Conservation (phyloP, 2,113 vertebrate species). For the Megaceryle maxima region DNA sequence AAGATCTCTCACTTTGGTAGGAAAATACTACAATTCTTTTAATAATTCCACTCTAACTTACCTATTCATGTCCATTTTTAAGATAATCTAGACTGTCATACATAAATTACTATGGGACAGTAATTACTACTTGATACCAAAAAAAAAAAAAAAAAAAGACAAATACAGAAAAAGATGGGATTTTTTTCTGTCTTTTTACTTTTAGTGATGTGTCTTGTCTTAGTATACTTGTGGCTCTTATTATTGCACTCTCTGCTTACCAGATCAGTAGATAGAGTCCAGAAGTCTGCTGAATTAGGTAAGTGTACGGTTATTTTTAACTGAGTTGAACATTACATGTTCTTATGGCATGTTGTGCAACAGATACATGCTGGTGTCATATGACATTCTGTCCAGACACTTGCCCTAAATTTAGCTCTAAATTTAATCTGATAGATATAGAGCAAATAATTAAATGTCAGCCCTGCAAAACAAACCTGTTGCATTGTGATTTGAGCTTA, state of each 20-base stretch:
- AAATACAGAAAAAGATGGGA: not conserved
- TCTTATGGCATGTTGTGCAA: constrained; percentile 35
- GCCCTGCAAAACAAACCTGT: constrained; percentile 24
- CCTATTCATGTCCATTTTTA: not conserved
- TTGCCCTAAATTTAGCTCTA: constrained; percentile 56
- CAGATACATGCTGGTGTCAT: constrained; percentile 45
- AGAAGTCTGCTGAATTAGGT: constrained; percentile 50
- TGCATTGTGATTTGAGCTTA: not conserved
- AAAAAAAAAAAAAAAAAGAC: not conserved
- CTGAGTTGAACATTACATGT: constrained; percentile 9
- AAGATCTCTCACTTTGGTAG: not conserved
- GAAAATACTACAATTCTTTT: not conserved
- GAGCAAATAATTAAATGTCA: constrained; percentile 61
- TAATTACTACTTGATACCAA: not conserved
- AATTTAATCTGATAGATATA: constrained; percentile 49
- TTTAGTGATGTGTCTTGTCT: not conserved
- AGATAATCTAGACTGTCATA: not conserved
- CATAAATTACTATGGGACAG: not conserved
- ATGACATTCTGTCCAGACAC: constrained; percentile 67
- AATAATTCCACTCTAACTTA: not conserved
- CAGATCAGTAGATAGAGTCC: not conserved
- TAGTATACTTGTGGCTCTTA: not conserved
- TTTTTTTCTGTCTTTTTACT: not conserved
- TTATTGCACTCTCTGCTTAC: constrained; percentile 1
- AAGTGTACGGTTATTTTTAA: constrained; percentile 64